Evolutionary conservation across 2,797 vertebrate genomes (phyloP).

Genomic region (Anolis apletophallus): DNA sequence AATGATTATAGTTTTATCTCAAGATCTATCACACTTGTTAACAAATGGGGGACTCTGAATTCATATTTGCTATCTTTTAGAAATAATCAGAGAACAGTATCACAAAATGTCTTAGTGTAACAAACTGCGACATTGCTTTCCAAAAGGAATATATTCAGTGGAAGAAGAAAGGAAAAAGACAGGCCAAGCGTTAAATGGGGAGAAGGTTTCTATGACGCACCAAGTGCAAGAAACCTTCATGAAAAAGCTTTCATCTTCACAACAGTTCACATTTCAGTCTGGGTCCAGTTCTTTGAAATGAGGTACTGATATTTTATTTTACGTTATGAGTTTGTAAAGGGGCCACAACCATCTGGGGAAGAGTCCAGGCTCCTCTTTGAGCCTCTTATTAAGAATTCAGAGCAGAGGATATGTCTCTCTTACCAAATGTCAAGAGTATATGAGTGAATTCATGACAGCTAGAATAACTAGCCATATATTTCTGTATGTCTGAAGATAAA

Average conservation of each 20-base stretch:
- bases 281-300: constrained; percentile 48
- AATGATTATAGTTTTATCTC: background rate
- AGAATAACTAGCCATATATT: background rate
- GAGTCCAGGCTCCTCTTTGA: background rate
- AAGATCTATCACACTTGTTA: background rate
- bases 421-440: background rate
- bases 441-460: background rate
- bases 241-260: constrained; percentile 30
- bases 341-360: background rate
- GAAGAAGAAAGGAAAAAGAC: background rate
- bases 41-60: background rate
- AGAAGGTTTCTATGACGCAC: background rate
- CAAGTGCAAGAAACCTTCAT: background rate
- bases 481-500: background rate
- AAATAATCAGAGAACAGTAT: background rate
- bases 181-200: background rate
- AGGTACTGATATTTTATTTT: constrained; percentile 31
- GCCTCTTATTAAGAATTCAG: background rate
- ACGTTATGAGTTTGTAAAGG: background rate
- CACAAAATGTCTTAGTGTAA: background rate
- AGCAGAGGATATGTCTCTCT: too few relatives aligned
- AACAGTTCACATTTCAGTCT: constrained; percentile 38
- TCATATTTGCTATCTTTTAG: background rate
- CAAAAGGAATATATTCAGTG: background rate
- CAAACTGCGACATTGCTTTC: background rate